Base-by-base conservation (phyloP, 2,113 vertebrate genomes). In the Platichthys flesus region DNA sequence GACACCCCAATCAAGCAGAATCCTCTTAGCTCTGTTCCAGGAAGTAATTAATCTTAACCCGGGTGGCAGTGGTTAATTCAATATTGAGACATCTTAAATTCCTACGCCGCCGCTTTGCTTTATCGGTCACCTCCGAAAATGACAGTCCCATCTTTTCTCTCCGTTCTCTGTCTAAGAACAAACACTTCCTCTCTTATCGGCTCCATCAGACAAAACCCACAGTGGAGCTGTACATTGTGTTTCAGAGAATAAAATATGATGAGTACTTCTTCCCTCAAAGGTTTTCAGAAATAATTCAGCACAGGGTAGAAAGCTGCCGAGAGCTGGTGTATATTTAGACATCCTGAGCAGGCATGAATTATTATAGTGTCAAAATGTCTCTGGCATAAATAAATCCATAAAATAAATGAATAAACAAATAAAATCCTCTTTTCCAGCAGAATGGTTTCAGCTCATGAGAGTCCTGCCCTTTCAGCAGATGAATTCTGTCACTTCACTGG, bases 51-150 rank as follows among this genome's bases (percentile, higher is more conserved):
- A 83, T 89, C 67, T 83, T 58, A 83, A 92, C 88, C 87, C 84
- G 65, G 66, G 74, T 66, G 89, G 49, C 72, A 64, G 47, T 59
- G 63, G 52, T 82, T 92, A 86, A 92, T 93, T 91, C 91, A 93
- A 91, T 83, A 88, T 67, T 78, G 70, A 88, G 72, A 84, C 72
- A 71, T 42, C 72, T 85, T 90, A 86, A 88, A 90, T 72, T 74
- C 66, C 77, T 47, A 26, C 6, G 15, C 71, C 12, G 47, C 67
- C 74, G 7, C 68, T 80, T 76, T 78, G 58, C 84, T 87, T 87
- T 82, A 86, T 87, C 74, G 12, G 83, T 71, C 81, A 69, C 71
- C 81, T 65, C 65, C 31, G 71, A 7, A 76, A 35, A 84, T 71
- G 82, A 88, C 74, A 79, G 71, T 52, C 56, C 47, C 63, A 57